phyloP scores from a whole-genome alignment of 1,140 invertebrate genomes.

The Melipona quadrifasciata region DNA sequence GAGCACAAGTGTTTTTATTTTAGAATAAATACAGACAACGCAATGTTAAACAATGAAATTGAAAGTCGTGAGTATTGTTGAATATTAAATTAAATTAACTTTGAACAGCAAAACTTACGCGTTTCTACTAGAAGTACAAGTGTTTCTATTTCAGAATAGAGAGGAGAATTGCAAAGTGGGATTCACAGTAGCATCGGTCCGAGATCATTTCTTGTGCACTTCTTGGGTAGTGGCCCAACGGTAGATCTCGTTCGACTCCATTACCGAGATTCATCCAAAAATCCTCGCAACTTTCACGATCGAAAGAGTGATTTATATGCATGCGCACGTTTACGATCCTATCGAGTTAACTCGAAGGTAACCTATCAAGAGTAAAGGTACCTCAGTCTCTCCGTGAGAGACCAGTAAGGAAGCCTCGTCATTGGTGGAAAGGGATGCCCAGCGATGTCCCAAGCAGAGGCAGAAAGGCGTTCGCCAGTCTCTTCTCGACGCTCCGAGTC shows the following conservation, averaged over 20 bases:
- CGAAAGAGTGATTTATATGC: constrained; percentile 53
- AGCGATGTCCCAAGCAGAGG: constrained; percentile 60
- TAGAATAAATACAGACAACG: background rate
- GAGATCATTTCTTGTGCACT: background rate
- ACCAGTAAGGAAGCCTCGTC: constrained; percentile 65
- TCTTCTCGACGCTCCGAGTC: constrained; percentile 66
- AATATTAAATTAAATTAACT: background rate
- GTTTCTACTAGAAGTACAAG: background rate
- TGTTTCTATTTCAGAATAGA: background rate
- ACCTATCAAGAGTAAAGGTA: constrained; percentile 65
- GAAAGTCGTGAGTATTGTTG: background rate
- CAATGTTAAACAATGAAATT: background rate
- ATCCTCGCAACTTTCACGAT: constrained; percentile 35
- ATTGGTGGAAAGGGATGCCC: constrained; percentile 69
- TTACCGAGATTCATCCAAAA: constrained; percentile 17
- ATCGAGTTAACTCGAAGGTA: constrained; percentile 69
- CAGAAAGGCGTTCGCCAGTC: constrained; percentile 69
- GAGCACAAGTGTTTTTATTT: background rate
- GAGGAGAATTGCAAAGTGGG: background rate
- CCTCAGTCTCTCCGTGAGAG: constrained; percentile 58
- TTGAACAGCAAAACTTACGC: background rate
- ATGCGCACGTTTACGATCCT: constrained; percentile 59
- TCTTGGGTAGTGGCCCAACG: background rate
- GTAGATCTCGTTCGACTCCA: background rate
- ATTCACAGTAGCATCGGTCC: background rate